Base-by-base conservation (phyloP, 2,888 invertebrate genomes). In the Brachylomia viminalis region DNA sequence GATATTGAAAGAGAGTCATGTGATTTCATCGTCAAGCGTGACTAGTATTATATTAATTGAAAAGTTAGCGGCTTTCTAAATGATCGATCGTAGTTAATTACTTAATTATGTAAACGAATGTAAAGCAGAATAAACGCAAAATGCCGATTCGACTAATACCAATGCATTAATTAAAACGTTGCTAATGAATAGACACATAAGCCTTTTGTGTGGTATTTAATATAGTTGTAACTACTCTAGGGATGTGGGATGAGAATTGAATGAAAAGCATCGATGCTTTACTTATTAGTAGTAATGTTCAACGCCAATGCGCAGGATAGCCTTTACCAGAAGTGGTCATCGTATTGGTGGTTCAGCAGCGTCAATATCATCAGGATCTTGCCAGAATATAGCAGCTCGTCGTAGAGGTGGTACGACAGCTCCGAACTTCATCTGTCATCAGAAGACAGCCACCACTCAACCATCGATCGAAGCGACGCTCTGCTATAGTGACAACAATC, bases 181-280 rank as follows among this genome's bases (percentile, higher is more conserved):
- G 77, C 77, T 70, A 80, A 82, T 80, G 77, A 64, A 82, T 70
- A 67, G 61, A 82, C 77, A 66, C 81, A 82, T 77, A 70, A 82
- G 54, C 80, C 69, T 69, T 77, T 67, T 77, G 68, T 66, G 69
- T 59, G 82, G 65, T 49, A 66, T 65, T 82, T 47, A 82, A 77
- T 82, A 54, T 66, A 82, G 64, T 70, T 64, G 54, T 62, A 49
- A 79, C 82, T 52, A 62, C 15, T 59, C 45, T 62, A 79, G 76
- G 23, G 61, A 75, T 81, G 66, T 42, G 15, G 0, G 23, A 30
- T n/a, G 6, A 27, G 3, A 30, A 1, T 0, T 2, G 11, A 58
- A 52, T 52, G 23, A 38, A 79, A 49, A 33, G 11, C 62, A 75
- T 67, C 79, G 79, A 79, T 75, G 74, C 13, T 30, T 23, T 42